A percentile compares a stretch with the other conserved stretches of the same genome.
Evolutionary conservation across 2,797 vertebrate genomes (phyloP).

Genomic region (Sternarchorhynchus goeldii): DNA sequence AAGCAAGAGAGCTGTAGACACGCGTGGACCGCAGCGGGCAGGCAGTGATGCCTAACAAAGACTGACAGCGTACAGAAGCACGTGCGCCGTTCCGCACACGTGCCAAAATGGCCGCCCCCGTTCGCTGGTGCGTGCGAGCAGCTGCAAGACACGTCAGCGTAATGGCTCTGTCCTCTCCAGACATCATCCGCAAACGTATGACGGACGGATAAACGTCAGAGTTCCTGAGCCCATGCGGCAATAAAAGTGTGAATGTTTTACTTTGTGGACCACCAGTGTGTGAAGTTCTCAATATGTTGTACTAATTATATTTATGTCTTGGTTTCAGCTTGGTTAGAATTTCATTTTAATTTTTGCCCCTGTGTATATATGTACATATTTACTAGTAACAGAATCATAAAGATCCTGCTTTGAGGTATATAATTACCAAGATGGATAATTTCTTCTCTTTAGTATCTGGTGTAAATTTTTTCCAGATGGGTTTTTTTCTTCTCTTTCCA

Average conservation of each 20-base stretch:
- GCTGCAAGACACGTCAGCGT: slow-evolving; percentile 26
- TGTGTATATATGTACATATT: slow-evolving; percentile 39
- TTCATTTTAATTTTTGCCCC: slow-evolving; percentile 34
- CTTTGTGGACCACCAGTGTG: no score
- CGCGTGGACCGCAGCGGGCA: slow-evolving; percentile 35
- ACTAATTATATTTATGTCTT: no score
- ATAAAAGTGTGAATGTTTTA: neutral
- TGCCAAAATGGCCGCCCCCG: neutral
- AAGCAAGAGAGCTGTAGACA: slow-evolving; percentile 27
- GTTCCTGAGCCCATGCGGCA: slow-evolving; percentile 53
- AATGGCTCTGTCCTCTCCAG: slow-evolving; percentile 52
- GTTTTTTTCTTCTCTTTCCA: neutral
- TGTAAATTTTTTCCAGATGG: slow-evolving; percentile 35
- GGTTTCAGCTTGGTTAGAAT: no score
- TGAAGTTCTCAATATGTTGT: no score
- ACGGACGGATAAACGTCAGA: slow-evolving; percentile 36
- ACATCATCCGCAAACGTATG: slow-evolving; percentile 39
- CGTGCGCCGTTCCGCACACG: neutral
- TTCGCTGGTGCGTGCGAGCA: slow-evolving; percentile 9
- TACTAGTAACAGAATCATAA: neutral
- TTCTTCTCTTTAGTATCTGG: neutral
- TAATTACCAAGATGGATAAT: neutral
- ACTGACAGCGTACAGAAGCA: slow-evolving; percentile 29
- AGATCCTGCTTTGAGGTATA: slow-evolving; percentile 16
- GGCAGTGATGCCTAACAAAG: slow-evolving; percentile 57